Base-by-base conservation (phyloP, 1,140 invertebrate species). In the Cherax quadricarinatus region DNA sequence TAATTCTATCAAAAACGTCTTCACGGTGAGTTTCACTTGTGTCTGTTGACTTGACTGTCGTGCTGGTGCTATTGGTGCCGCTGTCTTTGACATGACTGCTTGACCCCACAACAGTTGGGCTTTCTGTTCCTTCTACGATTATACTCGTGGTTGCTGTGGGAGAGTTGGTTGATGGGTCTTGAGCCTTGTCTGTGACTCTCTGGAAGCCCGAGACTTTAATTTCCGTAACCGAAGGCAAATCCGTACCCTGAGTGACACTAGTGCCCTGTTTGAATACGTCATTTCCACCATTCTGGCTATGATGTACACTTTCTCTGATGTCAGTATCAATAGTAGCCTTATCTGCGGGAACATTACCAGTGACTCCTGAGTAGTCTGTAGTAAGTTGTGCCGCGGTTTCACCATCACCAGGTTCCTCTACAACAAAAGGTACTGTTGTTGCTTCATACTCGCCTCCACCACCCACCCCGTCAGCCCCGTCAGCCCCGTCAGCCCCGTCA, bases 1-100 rank as follows among this genome's bases (percentile, higher is more conserved):
- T 88, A 21, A 88, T 88, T 18, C 24, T 60, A 10, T 60, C 73
- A 70, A 88, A 88, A 51, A 88, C 66, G 57, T 88, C 75, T 30
- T 12, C 51, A 14, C 14, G 53, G 9, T 57, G 53, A 41, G 78
- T 14, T 16, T 41, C 78, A 41, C 9, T 10, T 80, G 30, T 41
- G 14, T 41, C 78, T 21, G 41, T 82, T 49, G 81, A 10, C 49
- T 4, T 57, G 3, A 53, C 53, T 4, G 81, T 83, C 21, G 81
- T 83, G 53, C 53, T 83, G 4, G 12, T 66, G 24, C 10, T n/a
- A 9, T 12, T 60, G 57, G 57, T 60, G 84, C n/a, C 9, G 62
- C 16, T 60, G 49, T 12, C 30, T 12, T 21, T 82, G 80, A 30
- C 53, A 21, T 7, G 6, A 41, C 30, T 41, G 18, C 53, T 12